Percentiles rank a stretch among this genome's conserved stretches.
Conservation (phyloP, 2,888 invertebrate species). For the Phyllotreta striolata region DNA sequence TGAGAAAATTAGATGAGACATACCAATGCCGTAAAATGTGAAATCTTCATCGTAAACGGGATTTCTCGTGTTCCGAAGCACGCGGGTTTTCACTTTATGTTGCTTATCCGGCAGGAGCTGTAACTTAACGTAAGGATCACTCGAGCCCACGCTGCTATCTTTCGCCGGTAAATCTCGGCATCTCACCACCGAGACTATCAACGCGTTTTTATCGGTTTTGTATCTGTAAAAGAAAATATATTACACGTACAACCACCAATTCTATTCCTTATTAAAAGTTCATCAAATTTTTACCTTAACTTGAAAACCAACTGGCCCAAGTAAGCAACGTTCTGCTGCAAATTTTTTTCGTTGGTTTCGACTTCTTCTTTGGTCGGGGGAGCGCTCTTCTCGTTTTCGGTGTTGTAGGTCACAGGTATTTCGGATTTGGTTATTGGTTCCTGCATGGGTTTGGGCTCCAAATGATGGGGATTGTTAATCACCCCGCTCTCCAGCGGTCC, state of each 20-base stretch:
- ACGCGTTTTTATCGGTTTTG: constrained; percentile 86
- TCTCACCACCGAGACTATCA: constrained; percentile 91
- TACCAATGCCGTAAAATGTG: constrained; percentile 92
- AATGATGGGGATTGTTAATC: constrained; percentile 47
- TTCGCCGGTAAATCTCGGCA: constrained; percentile 89
- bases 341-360: constrained; percentile 68
- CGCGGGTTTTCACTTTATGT: constrained; percentile 84
- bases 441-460: constrained; percentile 46
- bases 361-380: constrained; percentile 66
- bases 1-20: constrained; percentile 4
- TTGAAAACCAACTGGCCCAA: constrained; percentile 91
- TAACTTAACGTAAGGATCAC: constrained; percentile 97
- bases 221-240: constrained; percentile 67
- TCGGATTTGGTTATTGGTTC: constrained; percentile 57
- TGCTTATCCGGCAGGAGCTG: constrained; percentile 97
- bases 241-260: neutral
- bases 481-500: constrained; percentile 57
- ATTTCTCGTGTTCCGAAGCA: constrained; percentile 93
- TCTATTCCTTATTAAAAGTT: neutral
- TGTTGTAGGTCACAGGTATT: constrained; percentile 52
- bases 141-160: constrained; percentile 80
- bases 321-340: constrained; percentile 69
- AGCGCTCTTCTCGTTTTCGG: constrained; percentile 61
- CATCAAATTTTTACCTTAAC: constrained; percentile 69
- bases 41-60: constrained; percentile 99